These are phyloP conservation scores for Mesaphorura yosii DNA, from an alignment of 1,140 invertebrate genomes.

Conservation along the genomic window DNA sequence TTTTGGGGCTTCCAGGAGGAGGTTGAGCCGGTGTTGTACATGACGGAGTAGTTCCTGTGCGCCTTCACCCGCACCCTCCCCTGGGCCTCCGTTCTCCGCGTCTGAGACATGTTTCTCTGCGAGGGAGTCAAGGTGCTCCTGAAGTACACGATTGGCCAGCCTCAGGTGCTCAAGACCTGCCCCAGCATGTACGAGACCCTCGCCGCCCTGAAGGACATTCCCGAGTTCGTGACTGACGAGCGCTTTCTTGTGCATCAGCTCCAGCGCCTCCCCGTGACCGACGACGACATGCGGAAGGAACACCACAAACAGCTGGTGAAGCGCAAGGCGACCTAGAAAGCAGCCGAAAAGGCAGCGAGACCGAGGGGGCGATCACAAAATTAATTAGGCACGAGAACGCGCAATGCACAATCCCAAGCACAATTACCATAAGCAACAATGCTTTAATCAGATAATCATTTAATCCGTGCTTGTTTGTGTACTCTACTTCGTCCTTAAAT, in stretches of 20 bases:
- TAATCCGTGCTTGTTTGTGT: no score
- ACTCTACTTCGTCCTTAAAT: no score
- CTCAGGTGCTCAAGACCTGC: conserved; percentile 58
- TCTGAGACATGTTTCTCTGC: conserved; percentile 99
- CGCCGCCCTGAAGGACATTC: conserved; percentile 70
- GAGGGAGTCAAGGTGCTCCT: conserved; percentile 86
- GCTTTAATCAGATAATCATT: no score
- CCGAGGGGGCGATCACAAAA: no score
- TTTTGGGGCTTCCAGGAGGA: no score
- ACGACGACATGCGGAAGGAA: conserved; percentile 29
- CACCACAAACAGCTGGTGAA: conserved; percentile 23
- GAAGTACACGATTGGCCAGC: conserved; percentile 61
- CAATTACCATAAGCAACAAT: no score
- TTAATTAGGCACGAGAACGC: no score
- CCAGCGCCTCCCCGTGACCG: conserved; percentile 21
- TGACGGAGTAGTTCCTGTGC: conserved; percentile 98
- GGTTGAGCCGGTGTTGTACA: conserved; percentile 89
- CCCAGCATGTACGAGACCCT: conserved; percentile 82
- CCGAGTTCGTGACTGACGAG: conserved; percentile 66
- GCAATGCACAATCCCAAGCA: no score
- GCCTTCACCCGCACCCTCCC: conserved; percentile 70
- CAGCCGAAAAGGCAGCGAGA: no score
- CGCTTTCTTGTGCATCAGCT: conserved; percentile 56
- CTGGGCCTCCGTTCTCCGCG: conserved; percentile 79
- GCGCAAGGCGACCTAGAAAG: no score